Conservation (phyloP, 2,888 invertebrate species). For the Rotaria magnacalcarata region DNA sequence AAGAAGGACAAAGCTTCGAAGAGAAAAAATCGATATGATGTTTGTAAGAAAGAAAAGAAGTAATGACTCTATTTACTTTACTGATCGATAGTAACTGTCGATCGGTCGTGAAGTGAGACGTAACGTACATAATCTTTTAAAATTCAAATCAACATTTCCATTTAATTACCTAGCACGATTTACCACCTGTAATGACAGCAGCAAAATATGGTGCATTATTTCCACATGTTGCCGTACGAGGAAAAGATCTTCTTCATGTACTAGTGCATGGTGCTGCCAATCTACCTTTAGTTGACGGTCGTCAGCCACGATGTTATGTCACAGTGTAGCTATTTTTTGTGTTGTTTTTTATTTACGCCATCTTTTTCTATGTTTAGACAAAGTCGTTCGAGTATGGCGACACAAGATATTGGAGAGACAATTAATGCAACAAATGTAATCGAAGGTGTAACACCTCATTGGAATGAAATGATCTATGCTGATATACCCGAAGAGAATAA, state of each 20-base stretch:
- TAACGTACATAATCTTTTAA: not conserved
- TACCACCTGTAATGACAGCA: not conserved
- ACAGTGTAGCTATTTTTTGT: conserved; percentile 47
- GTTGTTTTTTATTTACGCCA: conserved; percentile 47
- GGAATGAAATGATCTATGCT: conserved; percentile 53
- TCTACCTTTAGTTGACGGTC: conserved; percentile 51
- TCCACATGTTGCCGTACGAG: conserved; percentile 51
- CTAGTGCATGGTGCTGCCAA: conserved; percentile 53
- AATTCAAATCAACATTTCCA: not conserved
- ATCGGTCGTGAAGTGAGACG: conserved; percentile 6
- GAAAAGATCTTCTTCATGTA: conserved; percentile 53
- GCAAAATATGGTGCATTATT: conserved; percentile 17
- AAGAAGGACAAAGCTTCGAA: too few species aligned
- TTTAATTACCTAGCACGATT: not conserved
- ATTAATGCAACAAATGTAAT: conserved; percentile 43
- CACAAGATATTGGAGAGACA: conserved; percentile 35
- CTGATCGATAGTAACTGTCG: not conserved
- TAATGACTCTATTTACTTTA: not conserved
- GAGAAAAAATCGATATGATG: not conserved
- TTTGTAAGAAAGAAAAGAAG: not conserved
- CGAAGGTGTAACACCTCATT: conserved; percentile 50
- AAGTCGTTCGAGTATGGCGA: conserved; percentile 3
- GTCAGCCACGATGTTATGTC: conserved; percentile 48
- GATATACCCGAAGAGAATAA: conserved; percentile 50
- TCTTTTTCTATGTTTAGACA: not conserved